Conservation (phyloP, 2,113 vertebrate species). For the Cryptotis parvus region DNA sequence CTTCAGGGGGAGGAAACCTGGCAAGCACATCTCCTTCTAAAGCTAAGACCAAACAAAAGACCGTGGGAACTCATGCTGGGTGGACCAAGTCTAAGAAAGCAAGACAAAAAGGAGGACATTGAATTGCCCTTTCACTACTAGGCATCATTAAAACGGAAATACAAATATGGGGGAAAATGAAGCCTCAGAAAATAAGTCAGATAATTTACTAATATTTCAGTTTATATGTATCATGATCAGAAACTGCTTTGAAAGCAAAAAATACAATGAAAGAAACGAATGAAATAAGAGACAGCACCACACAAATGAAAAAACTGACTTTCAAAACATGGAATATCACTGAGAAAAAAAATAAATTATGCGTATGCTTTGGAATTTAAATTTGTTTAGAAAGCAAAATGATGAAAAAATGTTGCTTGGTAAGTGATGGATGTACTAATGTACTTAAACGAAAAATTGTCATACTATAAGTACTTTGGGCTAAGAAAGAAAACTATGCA, state of each 20-base stretch:
- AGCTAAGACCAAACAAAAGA: not conserved
- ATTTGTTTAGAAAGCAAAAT: conserved; percentile 45
- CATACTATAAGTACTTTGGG: conserved; percentile 54
- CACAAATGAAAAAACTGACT: conserved; percentile 55
- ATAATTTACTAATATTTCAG: not conserved
- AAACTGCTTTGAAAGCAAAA: conserved; percentile 51
- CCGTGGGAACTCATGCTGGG: not conserved
- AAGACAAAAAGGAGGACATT: not conserved
- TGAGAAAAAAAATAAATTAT: conserved; percentile 5
- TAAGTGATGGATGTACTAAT: conserved; percentile 50
- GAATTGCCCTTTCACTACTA: not conserved
- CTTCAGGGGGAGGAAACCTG: not conserved
- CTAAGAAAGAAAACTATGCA: conserved; percentile 41
- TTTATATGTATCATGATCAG: not conserved
- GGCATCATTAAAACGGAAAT: not conserved
- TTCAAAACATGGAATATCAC: not conserved
- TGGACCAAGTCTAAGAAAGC: not conserved
- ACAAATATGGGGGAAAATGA: not conserved
- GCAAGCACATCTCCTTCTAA: not conserved
- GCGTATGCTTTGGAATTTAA: conserved; percentile 18
- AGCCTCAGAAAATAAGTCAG: not conserved
- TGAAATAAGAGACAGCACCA: conserved; percentile 32
- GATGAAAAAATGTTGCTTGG: conserved; percentile 14
- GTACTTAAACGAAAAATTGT: not conserved
- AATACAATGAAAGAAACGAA: conserved; percentile 62